Evolutionary conservation across 2,113 vertebrate genomes (phyloP).

Genomic region (Phalacrocorax aristotelis): DNA sequence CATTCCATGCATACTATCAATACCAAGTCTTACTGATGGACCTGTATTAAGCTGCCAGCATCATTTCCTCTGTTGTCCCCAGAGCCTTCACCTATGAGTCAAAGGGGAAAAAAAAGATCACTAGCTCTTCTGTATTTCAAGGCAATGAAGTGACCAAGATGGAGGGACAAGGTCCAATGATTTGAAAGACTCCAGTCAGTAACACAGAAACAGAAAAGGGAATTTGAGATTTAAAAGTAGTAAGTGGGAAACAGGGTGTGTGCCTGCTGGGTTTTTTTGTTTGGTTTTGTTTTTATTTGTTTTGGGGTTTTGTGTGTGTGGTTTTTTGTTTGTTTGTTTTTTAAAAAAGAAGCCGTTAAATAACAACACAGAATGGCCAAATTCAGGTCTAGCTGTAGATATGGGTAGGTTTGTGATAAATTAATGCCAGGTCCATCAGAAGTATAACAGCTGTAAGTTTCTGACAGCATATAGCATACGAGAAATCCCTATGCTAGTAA

Average conservation of each 20-base stretch:
- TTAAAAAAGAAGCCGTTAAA: neutral
- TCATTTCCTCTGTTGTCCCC: constrained; percentile 17
- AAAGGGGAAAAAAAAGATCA: neutral
- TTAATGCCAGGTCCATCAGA: neutral
- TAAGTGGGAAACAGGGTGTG: neutral
- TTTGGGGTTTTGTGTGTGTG: no score
- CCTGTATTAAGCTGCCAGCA: neutral
- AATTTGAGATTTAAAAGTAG: neutral
- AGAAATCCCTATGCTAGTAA: neutral
- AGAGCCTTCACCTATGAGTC: neutral
- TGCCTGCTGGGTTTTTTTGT: no score
- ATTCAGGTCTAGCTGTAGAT: neutral
- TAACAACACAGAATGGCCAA: neutral
- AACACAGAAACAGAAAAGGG: neutral
- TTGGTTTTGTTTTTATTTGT: no score
- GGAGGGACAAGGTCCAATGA: neutral
- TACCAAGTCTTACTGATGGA: constrained; percentile 6
- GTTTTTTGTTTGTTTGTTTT: no score
- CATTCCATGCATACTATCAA: constrained; percentile 24
- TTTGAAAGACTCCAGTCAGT: neutral
- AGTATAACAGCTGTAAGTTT: neutral
- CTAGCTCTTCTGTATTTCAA: neutral
- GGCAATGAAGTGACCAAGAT: neutral
- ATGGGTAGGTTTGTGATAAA: neutral
- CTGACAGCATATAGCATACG: neutral